phyloP scores from a whole-genome alignment of 2,888 invertebrate genomes.

The Drosophila siamana region DNA sequence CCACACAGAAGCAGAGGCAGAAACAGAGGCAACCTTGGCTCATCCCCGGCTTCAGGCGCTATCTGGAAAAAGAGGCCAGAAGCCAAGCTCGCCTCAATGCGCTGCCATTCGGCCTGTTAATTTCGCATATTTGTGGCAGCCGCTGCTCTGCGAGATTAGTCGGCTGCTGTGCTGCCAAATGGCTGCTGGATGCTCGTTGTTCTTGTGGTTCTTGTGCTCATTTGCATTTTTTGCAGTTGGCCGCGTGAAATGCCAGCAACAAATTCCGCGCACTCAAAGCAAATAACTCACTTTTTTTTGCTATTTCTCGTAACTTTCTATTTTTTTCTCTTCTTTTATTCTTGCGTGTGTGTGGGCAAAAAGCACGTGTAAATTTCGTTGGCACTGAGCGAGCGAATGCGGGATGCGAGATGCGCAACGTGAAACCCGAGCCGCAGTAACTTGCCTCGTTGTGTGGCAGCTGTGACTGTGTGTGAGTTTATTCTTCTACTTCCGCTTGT shows the following conservation, averaged over 20 bases:
- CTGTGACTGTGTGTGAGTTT: background rate
- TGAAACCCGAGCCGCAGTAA: background rate
- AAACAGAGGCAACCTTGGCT: too few relatives aligned
- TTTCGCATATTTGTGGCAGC: constrained; percentile 41
- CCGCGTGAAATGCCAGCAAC: constrained; percentile 34
- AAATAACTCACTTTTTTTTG: constrained; percentile 45
- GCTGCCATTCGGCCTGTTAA: constrained; percentile 28
- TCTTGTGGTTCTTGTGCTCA: constrained; percentile 22
- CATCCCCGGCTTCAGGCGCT: background rate
- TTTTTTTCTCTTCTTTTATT: constrained; percentile 37
- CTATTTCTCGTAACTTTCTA: constrained; percentile 14
- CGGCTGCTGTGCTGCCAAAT: background rate
- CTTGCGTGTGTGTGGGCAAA: background rate
- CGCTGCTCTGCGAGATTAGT: constrained; percentile 7
- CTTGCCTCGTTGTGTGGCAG: constrained; percentile 9
- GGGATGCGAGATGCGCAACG: background rate
- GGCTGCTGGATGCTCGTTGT: constrained; percentile 5
- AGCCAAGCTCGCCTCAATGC: constrained; percentile 12
- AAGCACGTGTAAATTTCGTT: background rate
- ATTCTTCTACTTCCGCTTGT: background rate
- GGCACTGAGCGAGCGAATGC: constrained; percentile 28
- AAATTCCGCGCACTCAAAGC: constrained; percentile 53
- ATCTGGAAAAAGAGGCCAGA: background rate
- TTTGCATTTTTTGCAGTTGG: constrained; percentile 42
- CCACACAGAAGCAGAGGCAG: background rate